Conservation (phyloP, 2,797 vertebrate species). For the Sardinella longiceps region DNA sequence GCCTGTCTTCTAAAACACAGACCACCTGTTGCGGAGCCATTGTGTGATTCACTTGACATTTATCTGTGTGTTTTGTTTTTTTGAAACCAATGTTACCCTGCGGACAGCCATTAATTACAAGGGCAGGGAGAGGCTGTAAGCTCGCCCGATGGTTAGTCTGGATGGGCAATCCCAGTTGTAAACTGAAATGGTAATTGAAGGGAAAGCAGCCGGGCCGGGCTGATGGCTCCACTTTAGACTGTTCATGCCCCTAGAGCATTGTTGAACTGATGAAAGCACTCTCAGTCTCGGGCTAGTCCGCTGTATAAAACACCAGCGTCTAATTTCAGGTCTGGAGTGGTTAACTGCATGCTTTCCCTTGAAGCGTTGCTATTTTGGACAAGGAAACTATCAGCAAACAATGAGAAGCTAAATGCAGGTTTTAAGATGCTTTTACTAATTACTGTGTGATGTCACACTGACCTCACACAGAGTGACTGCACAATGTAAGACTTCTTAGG, state of each 20-base stretch:
- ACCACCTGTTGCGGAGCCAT: background rate
- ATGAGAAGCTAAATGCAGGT: background rate
- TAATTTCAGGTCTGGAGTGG: background rate
- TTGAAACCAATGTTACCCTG: background rate
- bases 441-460: background rate
- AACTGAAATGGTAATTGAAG: conserved; percentile 21
- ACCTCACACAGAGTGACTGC: background rate
- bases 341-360: background rate
- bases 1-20: background rate
- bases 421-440: background rate
- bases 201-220: background rate
- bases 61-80: background rate
- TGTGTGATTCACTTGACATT: background rate
- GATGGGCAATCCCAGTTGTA: background rate
- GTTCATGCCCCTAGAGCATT: background rate
- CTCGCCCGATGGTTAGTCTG: background rate
- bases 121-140: background rate
- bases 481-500: no score
- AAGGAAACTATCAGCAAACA: background rate
- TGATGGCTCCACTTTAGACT: background rate
- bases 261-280: background rate
- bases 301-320: background rate
- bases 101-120: background rate
- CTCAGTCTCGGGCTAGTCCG: background rate
- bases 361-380: background rate